Base-by-base conservation (phyloP, 1,140 invertebrate genomes). In the Calosoma granatense region DNA sequence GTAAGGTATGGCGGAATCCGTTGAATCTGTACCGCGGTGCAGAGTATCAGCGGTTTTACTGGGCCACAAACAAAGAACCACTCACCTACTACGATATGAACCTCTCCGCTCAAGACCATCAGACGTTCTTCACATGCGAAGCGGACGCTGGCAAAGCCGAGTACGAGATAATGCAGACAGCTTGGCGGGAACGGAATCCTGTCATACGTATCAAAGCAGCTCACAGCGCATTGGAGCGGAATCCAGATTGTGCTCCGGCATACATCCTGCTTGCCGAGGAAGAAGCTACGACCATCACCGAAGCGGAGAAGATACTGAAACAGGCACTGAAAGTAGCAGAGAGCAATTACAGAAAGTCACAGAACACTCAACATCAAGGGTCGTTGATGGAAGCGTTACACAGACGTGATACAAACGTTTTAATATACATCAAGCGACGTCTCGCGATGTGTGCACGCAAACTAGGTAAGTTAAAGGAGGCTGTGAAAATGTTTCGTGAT, bases 41-140 rank as follows among this genome's bases (percentile, higher is more conserved):
- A 2, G 96, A 99, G 71, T 98, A 99, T 75, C 88, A 93, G 64
- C 77, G 94, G 26, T 96, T 95, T 73, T 91, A 86, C 67, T 88
- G 85, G 83, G 84, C 87, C 0, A 94, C 90, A 0, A 89, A 87
- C 62, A 95, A 94, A 72, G 94, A 98, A 63, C 95, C 96, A 0
- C 76, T 98, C 20, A 98, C 97, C 0, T 98, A 96, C 74, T 98
- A 98, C 72, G 97, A 98, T 68, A 98, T 98, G 94, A 99, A 98
- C 74, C 75, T 99, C 6, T 97, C 94, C 1, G 95, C 96, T 14
- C 95, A 98, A 76, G 96, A 98, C 76, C 95, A 98, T 75, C 96
- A 98, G 72, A 97, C 93, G 9, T 97, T 97, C 75, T 98, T 98
- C 70, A 95, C 92, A 0, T 95, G 92, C 72, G 94, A 96, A 72